Evolutionary conservation across 2,888 invertebrate species (phyloP), one percentile per base, ranked within the genome.

Genomic region (Stenoptilia bipunctidactyla): DNA sequence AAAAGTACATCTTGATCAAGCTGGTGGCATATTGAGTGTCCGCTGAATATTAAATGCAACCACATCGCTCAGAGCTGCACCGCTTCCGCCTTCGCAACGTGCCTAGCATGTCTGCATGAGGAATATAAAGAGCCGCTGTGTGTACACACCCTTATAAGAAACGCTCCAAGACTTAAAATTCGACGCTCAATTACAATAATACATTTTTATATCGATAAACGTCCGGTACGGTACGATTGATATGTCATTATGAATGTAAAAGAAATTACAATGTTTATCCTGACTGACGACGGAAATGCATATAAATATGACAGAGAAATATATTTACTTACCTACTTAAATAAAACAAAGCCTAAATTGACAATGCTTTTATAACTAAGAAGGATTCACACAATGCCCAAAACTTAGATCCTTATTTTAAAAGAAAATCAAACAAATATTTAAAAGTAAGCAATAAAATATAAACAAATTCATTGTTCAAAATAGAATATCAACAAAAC

Each of bases 11-110:
- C 42, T 36, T 27, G 66, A 61, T 62, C 57, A 62, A 53, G 61
- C 58, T 59, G 59, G 67, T 62, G 63, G 66, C 63, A 62, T 60
- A 61, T 57, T 59, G 66, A 59, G 66, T 65, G 66, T 59, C 55
- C 48, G 51, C 62, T 51, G 80, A 74, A 82, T 83, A 80, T 67
- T 60, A 80, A 20, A 82, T 75, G 66, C 60, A 52, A 63, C 70
- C 76, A 79, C 77, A 80, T 80, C 82, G 61, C 69, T 66, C 49
- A n/a, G n/a, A n/a, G 39, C 25, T 45, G 40, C 14, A 14, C 34
- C 34, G 34, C 34, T 34, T 34, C 34, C 34, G 34, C 13, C 34
- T 34, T 13, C 13, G 4, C 5, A 47, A 77, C 82, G 80, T 77
- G 80, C 52, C 45, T 40, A 3, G 79, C 63, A 72, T 80, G 42